Evolutionary conservation across 1,140 invertebrate species (phyloP), one percentile per base, ranked within the genome.

Genomic region (Orius laevigatus): DNA sequence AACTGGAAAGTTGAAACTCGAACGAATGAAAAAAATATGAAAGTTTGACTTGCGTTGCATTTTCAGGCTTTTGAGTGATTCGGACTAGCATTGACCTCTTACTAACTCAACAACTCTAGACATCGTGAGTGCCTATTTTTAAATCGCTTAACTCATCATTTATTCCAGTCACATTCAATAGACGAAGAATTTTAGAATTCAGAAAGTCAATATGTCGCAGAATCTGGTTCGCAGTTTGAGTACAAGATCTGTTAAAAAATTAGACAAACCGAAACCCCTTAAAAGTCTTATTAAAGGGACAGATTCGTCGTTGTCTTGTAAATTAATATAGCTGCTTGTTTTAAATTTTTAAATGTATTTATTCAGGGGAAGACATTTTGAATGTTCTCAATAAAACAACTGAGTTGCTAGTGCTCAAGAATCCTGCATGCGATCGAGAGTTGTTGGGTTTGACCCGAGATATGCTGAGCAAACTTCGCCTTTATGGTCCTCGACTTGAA

Each of bases 401-500:
- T 45, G 6, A 47, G 44, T 53, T 44, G 40, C 25, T 50, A 43
- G 76, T 55, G 78, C 80, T 65, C 77, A 81, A 60, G 62, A 80
- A 51, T 76, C 81, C 59, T 72, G 73, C 56, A 66, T 80, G 58
- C 60, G 73, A 76, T 60, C 65, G 66, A 63, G 67, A 66, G 46
- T 65, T 76, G 49, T 72, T 72, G 60, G 66, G 66, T 53, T 75
- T 71, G 60, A 69, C 79, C 36, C 66, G 74, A 36, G 70, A 70
- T 43, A 74, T 81, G 69, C 79, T 75, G 57, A 72, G 75, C 58
- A 78, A 81, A 56, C 62, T 84, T 35, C 82, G 81, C 57, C 67
- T 75, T 10, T 76, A 78, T 61, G 80, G 81, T 50, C 73, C 73
- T 49, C 76, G 84, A 58, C 65, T 84, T 56, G 81, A 84, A 69